These are phyloP conservation scores for Promerops cafer DNA, from an alignment of 2,113 vertebrate species.

Conservation along the genomic window DNA sequence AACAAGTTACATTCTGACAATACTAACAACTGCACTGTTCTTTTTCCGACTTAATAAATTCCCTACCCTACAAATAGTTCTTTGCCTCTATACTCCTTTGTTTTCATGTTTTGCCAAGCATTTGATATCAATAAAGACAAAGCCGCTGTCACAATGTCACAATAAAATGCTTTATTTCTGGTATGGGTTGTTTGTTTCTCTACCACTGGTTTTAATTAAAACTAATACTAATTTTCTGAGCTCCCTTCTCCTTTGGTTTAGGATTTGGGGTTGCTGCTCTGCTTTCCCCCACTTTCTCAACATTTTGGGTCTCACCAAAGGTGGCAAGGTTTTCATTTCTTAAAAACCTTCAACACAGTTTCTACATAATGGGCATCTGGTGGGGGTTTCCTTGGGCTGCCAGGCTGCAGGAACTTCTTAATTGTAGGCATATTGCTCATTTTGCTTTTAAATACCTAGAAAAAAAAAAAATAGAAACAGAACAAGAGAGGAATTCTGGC, in stretches of 20 bases:
- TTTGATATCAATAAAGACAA: background rate
- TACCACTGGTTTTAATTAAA: background rate
- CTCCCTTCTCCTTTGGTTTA: background rate
- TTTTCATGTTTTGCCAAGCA: background rate
- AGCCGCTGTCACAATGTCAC: background rate
- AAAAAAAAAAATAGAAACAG: background rate
- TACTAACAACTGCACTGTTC: background rate
- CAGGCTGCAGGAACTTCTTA: slow-evolving; percentile 81
- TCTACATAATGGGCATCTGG: slow-evolving; percentile 75
- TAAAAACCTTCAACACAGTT: slow-evolving; percentile 65
- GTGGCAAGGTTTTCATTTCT: background rate
- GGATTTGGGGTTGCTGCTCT: background rate
- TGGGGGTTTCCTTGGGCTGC: slow-evolving; percentile 79
- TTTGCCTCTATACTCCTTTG: background rate
- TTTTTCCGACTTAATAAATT: background rate
- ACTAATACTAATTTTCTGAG: background rate
- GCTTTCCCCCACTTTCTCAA: background rate
- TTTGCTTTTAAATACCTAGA: slow-evolving; percentile 83
- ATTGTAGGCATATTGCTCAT: slow-evolving; percentile 76
- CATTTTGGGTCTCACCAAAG: background rate
- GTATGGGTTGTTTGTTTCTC: background rate
- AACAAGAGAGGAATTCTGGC: background rate
- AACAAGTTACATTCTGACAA: background rate
- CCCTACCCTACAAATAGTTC: background rate
- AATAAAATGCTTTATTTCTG: background rate